Conservation (phyloP, 2,797 vertebrate genomes). For the Brachyalestes nurse region DNA sequence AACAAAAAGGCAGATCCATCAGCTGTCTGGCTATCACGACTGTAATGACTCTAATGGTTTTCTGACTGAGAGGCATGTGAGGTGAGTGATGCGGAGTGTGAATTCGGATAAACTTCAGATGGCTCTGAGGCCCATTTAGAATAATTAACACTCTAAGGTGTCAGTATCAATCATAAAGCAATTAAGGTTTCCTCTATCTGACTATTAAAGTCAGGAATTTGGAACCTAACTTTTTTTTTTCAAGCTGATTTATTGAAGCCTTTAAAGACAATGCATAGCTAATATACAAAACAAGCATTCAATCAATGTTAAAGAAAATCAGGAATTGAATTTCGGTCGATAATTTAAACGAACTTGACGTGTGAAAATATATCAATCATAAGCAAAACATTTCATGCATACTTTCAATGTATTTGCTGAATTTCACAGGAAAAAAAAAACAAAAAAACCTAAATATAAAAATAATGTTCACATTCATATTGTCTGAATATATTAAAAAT, state of each 20-base stretch:
- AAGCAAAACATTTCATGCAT: too few species aligned
- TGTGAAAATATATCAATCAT: too few species aligned
- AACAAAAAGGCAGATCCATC: not conserved
- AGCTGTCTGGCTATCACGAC: not conserved
- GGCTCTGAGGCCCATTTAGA: slow-evolving; percentile 23
- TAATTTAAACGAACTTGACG: too few species aligned
- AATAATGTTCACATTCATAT: too few species aligned
- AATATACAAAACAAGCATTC: not conserved
- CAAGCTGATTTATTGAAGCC: too few species aligned
- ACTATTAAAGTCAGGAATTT: not conserved
- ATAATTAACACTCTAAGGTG: slow-evolving; percentile 38
- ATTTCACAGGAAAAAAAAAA: too few species aligned
- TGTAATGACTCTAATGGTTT: not conserved
- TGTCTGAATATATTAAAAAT: too few species aligned
- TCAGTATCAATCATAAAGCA: not conserved
- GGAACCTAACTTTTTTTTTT: too few species aligned
- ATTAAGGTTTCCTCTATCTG: not conserved
- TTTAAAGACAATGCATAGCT: not conserved
- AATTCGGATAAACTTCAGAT: slow-evolving; percentile 42
- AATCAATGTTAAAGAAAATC: not conserved
- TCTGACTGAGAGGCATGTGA: not conserved
- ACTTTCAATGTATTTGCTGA: not conserved
- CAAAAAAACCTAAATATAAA: too few species aligned
- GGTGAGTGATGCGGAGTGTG: slow-evolving; percentile 24
- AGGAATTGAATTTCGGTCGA: not conserved